Percentiles rank a stretch among this genome's conserved stretches.
phyloP scores from a whole-genome alignment of 2,113 vertebrate species.

The Rhabdornis inornatus region DNA sequence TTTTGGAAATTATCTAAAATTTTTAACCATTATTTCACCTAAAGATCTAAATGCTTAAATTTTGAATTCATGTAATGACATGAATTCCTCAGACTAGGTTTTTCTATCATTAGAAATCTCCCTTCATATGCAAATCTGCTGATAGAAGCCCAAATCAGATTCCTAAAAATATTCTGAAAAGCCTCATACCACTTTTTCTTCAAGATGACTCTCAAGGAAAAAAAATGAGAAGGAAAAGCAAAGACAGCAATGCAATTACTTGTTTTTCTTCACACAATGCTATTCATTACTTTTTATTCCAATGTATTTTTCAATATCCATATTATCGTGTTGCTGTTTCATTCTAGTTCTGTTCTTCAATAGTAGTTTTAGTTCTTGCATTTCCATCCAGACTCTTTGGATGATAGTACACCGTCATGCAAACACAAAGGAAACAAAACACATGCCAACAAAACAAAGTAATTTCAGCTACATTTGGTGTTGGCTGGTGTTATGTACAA shows the following conservation, averaged over 20 bases:
- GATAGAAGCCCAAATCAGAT: neutral
- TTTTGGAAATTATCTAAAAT: neutral
- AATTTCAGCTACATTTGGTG: neutral
- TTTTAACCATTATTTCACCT: neutral
- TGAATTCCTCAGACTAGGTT: neutral
- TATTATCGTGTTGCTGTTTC: neutral
- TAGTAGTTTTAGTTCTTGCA: neutral
- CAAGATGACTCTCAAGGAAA: neutral
- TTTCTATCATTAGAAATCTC: neutral
- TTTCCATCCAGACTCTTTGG: neutral
- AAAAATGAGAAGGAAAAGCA: neutral
- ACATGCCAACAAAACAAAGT: neutral
- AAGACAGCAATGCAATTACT: neutral
- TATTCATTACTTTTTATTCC: neutral
- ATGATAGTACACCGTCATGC: neutral
- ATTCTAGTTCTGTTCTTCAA: neutral
- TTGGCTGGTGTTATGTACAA: neutral
- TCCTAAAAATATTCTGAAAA: neutral
- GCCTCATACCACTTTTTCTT: neutral
- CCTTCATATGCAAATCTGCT: neutral
- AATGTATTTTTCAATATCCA: neutral
- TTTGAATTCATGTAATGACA: neutral
- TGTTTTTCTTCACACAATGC: neutral
- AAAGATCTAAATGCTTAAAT: neutral
- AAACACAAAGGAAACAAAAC: neutral